Conservation (phyloP, 53 echinoderm and acorn worm species). For the Patiria pectinifera region DNA sequence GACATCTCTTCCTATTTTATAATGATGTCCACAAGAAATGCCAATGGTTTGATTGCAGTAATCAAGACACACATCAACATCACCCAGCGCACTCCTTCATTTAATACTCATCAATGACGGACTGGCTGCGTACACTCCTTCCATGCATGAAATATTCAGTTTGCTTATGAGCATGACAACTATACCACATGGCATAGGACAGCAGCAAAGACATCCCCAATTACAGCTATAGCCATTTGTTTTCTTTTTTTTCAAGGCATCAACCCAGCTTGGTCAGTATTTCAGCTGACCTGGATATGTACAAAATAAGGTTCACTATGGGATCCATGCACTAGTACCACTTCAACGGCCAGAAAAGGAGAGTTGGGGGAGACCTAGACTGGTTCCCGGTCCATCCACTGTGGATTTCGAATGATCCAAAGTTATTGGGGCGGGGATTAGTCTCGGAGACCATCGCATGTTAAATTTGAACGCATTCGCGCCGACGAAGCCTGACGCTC, state of each 20-base stretch:
- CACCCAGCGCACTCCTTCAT: neutral
- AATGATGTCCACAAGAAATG: neutral
- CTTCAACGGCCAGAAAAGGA: no score
- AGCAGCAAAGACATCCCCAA: neutral
- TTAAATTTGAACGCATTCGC: no score
- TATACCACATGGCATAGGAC: neutral
- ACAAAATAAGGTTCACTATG: neutral
- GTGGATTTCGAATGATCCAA: no score
- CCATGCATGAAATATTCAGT: slow-evolving; percentile 17
- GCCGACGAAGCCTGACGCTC: no score
- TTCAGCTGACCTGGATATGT: slow-evolving; percentile 5
- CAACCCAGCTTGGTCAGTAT: neutral
- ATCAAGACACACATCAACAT: neutral
- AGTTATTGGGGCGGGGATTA: no score
- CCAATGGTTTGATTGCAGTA: neutral
- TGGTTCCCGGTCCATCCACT: no score
- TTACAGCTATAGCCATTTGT: neutral
- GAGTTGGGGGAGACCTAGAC: no score
- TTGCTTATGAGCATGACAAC: neutral
- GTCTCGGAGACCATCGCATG: no score
- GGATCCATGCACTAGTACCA: no score
- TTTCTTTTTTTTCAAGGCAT: neutral
- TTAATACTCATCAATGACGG: neutral
- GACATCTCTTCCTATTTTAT: neutral
- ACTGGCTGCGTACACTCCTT: neutral